phyloP scores from a whole-genome alignment of 2,797 vertebrate genomes.

The Rhinoraja longicauda region DNA sequence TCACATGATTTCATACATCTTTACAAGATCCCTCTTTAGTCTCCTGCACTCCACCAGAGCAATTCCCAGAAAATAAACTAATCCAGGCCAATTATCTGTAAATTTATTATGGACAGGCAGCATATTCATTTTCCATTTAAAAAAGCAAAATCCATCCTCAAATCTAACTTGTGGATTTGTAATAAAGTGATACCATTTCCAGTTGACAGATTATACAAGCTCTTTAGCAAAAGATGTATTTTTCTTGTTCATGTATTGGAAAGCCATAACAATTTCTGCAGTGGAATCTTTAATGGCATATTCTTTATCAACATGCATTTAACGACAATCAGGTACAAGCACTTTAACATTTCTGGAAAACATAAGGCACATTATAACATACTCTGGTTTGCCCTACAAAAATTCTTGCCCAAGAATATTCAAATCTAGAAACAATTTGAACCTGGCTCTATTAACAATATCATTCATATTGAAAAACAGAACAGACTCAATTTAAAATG shows the following conservation, averaged over 20 bases:
- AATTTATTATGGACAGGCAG: slow-evolving; percentile 4
- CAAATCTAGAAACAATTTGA: not conserved
- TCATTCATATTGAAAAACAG: not conserved
- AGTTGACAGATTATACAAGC: not conserved
- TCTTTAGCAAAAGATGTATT: not conserved
- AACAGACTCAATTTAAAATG: not conserved
- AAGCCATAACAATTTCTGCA: slow-evolving; percentile 10
- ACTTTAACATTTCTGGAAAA: slow-evolving; percentile 19
- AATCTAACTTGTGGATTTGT: not conserved
- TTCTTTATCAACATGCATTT: not conserved
- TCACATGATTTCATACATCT: too few relatives aligned
- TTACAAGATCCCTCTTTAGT: too few relatives aligned
- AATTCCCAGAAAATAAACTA: not conserved
- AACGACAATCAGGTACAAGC: not conserved
- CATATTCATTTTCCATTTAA: slow-evolving; percentile 10
- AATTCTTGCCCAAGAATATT: not conserved
- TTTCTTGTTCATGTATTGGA: not conserved
- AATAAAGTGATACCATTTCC: not conserved
- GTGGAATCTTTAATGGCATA: not conserved
- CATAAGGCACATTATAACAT: not conserved
- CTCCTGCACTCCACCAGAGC: not conserved
- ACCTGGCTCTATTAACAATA: not conserved
- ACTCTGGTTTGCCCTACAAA: not conserved
- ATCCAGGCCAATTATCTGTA: not conserved
- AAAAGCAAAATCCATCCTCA: not conserved